Evolutionary conservation across 2,113 vertebrate genomes (phyloP), one percentile per base, ranked within the genome.

Genomic region (Solenodon paradoxus): DNA sequence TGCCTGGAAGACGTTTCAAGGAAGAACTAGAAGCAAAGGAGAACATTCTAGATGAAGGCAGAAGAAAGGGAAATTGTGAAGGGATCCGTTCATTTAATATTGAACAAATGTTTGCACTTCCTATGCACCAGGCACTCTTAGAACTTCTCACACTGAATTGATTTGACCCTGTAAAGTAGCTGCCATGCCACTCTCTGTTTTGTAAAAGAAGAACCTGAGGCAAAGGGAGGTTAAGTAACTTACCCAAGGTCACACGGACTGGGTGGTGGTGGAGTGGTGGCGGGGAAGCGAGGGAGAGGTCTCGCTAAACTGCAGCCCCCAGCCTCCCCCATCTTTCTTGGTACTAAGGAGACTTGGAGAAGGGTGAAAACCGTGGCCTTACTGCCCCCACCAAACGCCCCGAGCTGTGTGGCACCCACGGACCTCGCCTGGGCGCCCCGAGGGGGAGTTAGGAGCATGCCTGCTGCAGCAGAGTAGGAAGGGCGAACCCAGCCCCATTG

Each of bases 371-470:
- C 47, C 19, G 1, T 0, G 19, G 53, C 85, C 63, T 68, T 7
- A 1, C 4, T n/a, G 88, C 5, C 61, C 61, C 38, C 15, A 1
- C 26, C 5, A 0, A 0, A 1, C 15, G 45, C 28, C 20, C 10
- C 0, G 10, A 20, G 13, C 35, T n/a, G 45, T 12, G 1, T 3
- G 24, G 24, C 13, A 3, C 68, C n/a, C 53, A 28, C 20, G 5
- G 1, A 38, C 40, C 20, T 89, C 45, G 49, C 59, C 30, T 12
- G n/a, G 57, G 57, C 40, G 72, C 38, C 35, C 30, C 42, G 20
- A 40, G 24, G 9, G 59, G 16, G 35, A 30, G 24, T 74, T 51
- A 4, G 57, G 20, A 83, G 32, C 32, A 20, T 5, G 2, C 13
- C 69, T 20, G 1, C 45, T 2, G 1, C 26, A 13, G 32, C 55